Base-by-base conservation (phyloP, 2,113 vertebrate genomes). In the Corythoichthys intestinalis region DNA sequence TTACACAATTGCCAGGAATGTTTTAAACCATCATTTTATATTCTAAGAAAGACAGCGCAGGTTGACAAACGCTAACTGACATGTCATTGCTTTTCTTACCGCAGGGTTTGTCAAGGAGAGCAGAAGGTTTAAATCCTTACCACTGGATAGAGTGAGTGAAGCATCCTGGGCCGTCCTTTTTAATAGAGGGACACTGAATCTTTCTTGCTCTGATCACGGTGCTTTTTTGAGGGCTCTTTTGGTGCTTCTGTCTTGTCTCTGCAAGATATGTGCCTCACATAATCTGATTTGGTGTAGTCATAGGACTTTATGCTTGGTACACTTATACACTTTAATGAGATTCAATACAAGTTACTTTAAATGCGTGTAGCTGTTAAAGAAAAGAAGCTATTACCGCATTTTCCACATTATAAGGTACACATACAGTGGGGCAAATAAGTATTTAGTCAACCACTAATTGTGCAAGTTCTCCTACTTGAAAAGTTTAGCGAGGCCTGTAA, bases 71-170 rank as follows among this genome's bases (percentile, higher is more conserved):
- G 56, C 39, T 76, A 48, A 69, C 74, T 86, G 78, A 85, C 77
- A 48, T 79, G 13, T 85, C 81, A 80, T 82, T 91, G 83, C 88
- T 86, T 90, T 62, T 87, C 74, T 91, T 67, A 82, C 86, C 71
- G 74, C 88, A 89, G 86, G 90, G 80, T 39, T 65, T 75, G 66
- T 81, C 66, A 54, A 20, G 4, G 68, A 73, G 78, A 83, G 77
- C 70, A 77, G 82, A 69, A 88, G 74, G 74, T 70, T 83, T 77
- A 91, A 85, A 79, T 28, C 68, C 67, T 67, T 76, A 58, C 56
- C 56, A 37, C 80, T 68, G 70, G 86, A 90, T 75, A 88, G 85
- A 89, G 90, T 92, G 89, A 92, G 91, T 92, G 83, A 86, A 79
- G 78, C 78, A 78, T 79, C 75, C 70, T 79, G 80, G 71, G 75